Base-by-base conservation (phyloP, 2,888 invertebrate species). In the Tetanocera ferruginea region DNA sequence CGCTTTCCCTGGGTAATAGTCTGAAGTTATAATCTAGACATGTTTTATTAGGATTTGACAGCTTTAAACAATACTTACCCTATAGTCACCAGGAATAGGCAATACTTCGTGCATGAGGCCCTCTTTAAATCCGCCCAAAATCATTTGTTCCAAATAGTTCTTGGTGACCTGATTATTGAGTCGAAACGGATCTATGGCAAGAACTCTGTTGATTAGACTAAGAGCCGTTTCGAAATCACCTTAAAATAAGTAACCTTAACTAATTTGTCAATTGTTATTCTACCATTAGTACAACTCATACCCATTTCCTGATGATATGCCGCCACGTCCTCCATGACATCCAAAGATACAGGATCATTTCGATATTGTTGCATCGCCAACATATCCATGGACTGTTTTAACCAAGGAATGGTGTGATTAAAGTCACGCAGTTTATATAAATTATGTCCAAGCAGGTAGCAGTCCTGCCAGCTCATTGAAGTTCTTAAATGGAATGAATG, bases 391-490 rank as follows among this genome's bases (percentile, higher is more conserved):
- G 99, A 96, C 89, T 98, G 97, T 81, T 93, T 92, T 96, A 99
- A 97, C 99, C 99, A 99, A 60, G 95, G 91, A 6, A 96, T 93
- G 0, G 98, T 96, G 88, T 98, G 98, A 86, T 95, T 96, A 88
- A 93, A 97, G 89, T 99, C 98, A 14, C 94, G 95, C 82, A 95
- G 93, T 85, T 95, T 95, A 91, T 98, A 99, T 5, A 97, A 93
- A 81, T 97, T 95, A 79, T 97, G 93, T 3, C 98, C 99, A 17
- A 99, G 92, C 90, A 98, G 97, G 91, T 96, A 99, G 87, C 99
- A 98, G 88, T 99, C 99, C 78, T 95, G 95, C 66, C 97, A 97
- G 88, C 93, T 90, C 91, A 94, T 92, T 78, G 93, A 92, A 0
- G 92, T 90, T 82, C 94, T 93, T 69, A 25, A 23, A 0, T 11